Evolutionary conservation across 2,888 invertebrate genomes (phyloP).

Genomic region (Leucophora obtusa): DNA sequence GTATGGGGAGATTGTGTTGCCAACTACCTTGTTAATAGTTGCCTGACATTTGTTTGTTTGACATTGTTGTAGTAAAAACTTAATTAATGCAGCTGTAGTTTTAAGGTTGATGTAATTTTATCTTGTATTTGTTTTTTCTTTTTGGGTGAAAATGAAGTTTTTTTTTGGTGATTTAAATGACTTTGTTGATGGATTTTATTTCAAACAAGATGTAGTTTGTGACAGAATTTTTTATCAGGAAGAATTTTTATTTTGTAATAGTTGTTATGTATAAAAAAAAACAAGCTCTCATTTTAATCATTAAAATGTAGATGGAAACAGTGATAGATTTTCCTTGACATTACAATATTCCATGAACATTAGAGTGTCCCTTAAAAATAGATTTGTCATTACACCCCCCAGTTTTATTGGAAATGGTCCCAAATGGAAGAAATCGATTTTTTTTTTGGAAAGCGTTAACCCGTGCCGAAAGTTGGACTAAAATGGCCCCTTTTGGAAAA

Average conservation of each 20-base stretch:
- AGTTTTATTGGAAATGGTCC: too few relatives aligned
- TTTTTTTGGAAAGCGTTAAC: too few relatives aligned
- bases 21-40: not conserved
- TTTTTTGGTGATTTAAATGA: not conserved
- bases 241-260: not conserved
- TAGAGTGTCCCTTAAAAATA: too few relatives aligned
- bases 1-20: not conserved
- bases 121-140: not conserved
- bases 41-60: conserved; percentile 22
- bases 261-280: too few relatives aligned
- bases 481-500: too few relatives aligned
- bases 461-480: too few relatives aligned
- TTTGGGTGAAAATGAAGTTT: not conserved
- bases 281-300: too few relatives aligned
- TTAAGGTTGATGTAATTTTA: conserved; percentile 3
- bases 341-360: too few relatives aligned
- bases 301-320: too few relatives aligned
- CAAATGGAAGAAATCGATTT: too few relatives aligned
- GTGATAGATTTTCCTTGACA: too few relatives aligned
- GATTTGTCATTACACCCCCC: too few relatives aligned
- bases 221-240: not conserved
- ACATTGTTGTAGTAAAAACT: conserved; percentile 19
- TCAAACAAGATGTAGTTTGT: not conserved
- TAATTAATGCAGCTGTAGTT: conserved; percentile 28
- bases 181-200: not conserved